Evolutionary conservation across 2,888 invertebrate species (phyloP), one percentile per base, ranked within the genome.

Genomic region (Ommatoiulus sabulosus): DNA sequence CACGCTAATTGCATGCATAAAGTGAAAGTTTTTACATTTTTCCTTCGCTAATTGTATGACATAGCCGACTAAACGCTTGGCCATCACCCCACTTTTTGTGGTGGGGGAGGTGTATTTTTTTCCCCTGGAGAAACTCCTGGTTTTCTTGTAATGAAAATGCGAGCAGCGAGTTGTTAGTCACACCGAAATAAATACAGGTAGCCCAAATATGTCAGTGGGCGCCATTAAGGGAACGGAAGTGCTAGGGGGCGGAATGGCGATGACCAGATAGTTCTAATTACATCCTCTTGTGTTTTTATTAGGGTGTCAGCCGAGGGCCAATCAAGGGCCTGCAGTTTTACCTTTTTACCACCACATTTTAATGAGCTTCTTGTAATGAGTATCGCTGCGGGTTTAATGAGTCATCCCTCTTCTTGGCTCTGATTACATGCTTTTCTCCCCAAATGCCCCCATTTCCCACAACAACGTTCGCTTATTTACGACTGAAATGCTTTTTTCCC

Each of bases 241-340:
- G 72, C 72, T 72, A 72, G 72, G 20, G 72, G 72, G 72, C n/a
- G 72, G 72, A 72, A 72, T 85, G 85, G 85, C 46, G 85, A 85
- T 85, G 85, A 85, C 85, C 85, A 85, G 85, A 85, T 85, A 85
- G 44, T 85, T 85, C 85, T 85, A 85, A 85, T 85, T 85, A 85
- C 85, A 85, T 85, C 85, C 85, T 85, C 46, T 85, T 85, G 85
- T 52, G 52, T 72, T 72, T 72, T 72, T 72, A 72, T 72, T 72
- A 72, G 72, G 72, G 72, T 72, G 72, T 72, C 72, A 72, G 72
- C 72, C 72, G 72, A 72, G 72, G 72, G 72, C 72, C 72, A 72
- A 72, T 72, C 72, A 72, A 72, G 72, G 72, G 20, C 72, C 72
- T 72, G 72, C 72, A 72, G 72, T 72, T 72, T 72, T 72, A 72